Conservation (phyloP, 2,113 vertebrate species). For the Thamnophis sirtalis region DNA sequence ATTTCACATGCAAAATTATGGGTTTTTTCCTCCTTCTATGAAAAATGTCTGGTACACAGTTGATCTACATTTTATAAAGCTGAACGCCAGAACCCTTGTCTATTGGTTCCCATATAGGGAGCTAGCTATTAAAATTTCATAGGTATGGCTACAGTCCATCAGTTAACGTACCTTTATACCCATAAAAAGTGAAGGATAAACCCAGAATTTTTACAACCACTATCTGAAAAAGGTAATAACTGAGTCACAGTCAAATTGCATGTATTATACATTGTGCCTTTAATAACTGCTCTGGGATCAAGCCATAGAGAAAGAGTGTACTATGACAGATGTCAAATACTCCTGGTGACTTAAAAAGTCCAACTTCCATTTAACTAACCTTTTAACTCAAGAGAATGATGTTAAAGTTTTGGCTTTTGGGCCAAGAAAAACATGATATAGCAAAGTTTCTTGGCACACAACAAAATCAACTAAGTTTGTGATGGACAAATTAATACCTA, state of each 20-base stretch:
- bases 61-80: slow-evolving; percentile 40
- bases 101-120: slow-evolving; percentile 48
- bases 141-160: slow-evolving; percentile 58
- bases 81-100: slow-evolving; percentile 41
- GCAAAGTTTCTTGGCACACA: slow-evolving; percentile 40
- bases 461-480: slow-evolving; percentile 31
- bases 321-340: slow-evolving; percentile 50
- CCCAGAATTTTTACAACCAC: slow-evolving; percentile 60
- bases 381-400: slow-evolving; percentile 49
- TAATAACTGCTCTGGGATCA: slow-evolving; percentile 55
- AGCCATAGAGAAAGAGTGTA: slow-evolving; percentile 42
- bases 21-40: slow-evolving; percentile 9
- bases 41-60: slow-evolving; percentile 35
- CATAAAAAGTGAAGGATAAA: slow-evolving; percentile 58
- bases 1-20: slow-evolving; percentile 10
- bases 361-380: slow-evolving; percentile 51
- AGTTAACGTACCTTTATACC: slow-evolving; percentile 55
- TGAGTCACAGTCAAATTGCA: slow-evolving; percentile 21
- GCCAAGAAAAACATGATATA: slow-evolving; percentile 29
- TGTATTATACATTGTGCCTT: slow-evolving; percentile 47
- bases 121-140: slow-evolving; percentile 61
- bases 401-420: slow-evolving; percentile 39
- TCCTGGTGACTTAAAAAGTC: slow-evolving; percentile 53
- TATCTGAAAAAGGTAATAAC: slow-evolving; percentile 52
- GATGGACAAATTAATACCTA: slow-evolving; percentile 40